Evolutionary conservation across 2,113 vertebrate genomes (phyloP).

Genomic region (Galemys pyrenaicus): DNA sequence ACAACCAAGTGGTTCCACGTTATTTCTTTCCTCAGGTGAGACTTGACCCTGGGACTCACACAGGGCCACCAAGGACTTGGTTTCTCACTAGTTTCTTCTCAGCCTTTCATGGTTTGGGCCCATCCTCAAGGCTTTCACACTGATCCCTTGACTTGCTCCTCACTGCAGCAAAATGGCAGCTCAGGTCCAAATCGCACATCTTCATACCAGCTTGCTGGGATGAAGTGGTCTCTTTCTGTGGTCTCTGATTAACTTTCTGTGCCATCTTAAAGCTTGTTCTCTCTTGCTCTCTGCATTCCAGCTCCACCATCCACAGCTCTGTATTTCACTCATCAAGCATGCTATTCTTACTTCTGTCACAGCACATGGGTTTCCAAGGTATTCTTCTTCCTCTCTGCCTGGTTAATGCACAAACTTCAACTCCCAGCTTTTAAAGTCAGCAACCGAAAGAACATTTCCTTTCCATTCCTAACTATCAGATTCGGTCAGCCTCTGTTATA

Average conservation of each 20-base stretch:
- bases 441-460: neutral
- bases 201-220: neutral
- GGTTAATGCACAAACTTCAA: neutral
- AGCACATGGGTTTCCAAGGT: neutral
- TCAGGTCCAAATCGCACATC: neutral
- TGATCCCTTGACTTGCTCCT: neutral
- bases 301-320: neutral
- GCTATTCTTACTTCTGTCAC: neutral
- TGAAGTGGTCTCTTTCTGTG: neutral
- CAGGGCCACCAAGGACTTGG: neutral
- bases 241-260: neutral
- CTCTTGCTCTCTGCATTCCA: neutral
- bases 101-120: neutral
- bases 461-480: neutral
- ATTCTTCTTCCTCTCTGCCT: neutral
- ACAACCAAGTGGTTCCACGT: neutral
- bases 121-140: neutral
- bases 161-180: neutral
- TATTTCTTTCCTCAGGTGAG: neutral
- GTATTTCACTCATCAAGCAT: neutral
- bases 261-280: neutral
- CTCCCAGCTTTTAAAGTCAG: neutral
- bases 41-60: neutral
- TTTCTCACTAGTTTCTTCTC: slow-evolving; percentile 31
- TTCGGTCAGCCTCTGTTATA: neutral